Base-by-base conservation (phyloP, 2,113 vertebrate species). In the Pachypanchax playfairii region DNA sequence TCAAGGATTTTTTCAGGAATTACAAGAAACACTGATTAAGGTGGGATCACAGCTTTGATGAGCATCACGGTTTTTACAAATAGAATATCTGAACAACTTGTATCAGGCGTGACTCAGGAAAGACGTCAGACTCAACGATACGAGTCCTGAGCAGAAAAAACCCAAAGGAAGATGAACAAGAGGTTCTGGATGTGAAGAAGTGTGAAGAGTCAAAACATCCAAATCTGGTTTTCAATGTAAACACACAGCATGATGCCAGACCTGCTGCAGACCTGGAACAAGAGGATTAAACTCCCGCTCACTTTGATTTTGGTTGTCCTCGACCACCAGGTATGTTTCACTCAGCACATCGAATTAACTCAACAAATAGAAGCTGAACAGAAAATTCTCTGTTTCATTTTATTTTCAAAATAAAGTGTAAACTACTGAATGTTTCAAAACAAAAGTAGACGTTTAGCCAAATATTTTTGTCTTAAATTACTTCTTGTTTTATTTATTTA, bases 301-400 rank as follows among this genome's bases (percentile, higher is more conserved):
- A 3, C 51, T 1, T 46, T 91, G 29, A 25, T 87, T 63, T 46
- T 85, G 1, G 17, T 48, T 1, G n/a, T 73, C 48, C 31, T 58
- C 75, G 52, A 24, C 43, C 48, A 74, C 2, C 84, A 87, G 88
- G 92, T 93, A 88, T 82, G 20, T 44, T 24, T 31, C 13, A 6
- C 24, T 56, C 26, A 42, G 18, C 36, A 25, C 38, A 20, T 33
- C 9, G 12, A 10, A 33, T 33, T 33, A 8, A 33, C 12, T 33
- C 31, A 5, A 8, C 31, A 33, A 33, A 11, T 10, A 33, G 8
- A 2, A 10, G 2, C 31, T 10, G 4, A 2, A 10, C 4, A 36
- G 57, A 36, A 3, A 2, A 36, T 36, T 14, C 14, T 36, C 12
- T 13, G 11, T 36, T 4, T 4, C 14, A 18, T 22, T 21, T 44